A percentile compares a stretch with the other conserved stretches of the same genome.
phyloP scores from a whole-genome alignment of 2,888 invertebrate genomes.

The Lasioglossum vierecki region DNA sequence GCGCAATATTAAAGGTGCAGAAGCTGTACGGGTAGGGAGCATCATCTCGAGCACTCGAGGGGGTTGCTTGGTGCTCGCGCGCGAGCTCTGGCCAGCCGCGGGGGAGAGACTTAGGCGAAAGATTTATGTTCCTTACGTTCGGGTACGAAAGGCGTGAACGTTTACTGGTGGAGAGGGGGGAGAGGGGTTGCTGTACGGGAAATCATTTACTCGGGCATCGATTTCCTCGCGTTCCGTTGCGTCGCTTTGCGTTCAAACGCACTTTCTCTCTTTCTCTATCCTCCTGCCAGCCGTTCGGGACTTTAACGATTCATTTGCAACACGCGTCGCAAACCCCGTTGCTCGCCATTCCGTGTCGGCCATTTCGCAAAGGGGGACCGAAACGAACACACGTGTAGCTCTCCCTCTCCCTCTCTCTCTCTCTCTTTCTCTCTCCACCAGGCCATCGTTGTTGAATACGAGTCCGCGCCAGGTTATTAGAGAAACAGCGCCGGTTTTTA shows the following conservation, averaged over 20 bases:
- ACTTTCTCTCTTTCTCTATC: slow-evolving; percentile 37
- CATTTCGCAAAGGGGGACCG: slow-evolving; percentile 2
- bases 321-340: slow-evolving; percentile 33
- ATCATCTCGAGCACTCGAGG: slow-evolving; percentile 74
- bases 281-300: slow-evolving; percentile 40
- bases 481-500: slow-evolving; percentile 49
- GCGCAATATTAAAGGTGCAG: slow-evolving; percentile 81
- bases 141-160: slow-evolving; percentile 65
- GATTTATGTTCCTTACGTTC: slow-evolving; percentile 80
- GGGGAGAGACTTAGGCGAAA: slow-evolving; percentile 46
- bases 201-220: slow-evolving; percentile 71
- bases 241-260: background rate
- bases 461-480: slow-evolving; percentile 59
- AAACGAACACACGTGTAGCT: slow-evolving; percentile 1
- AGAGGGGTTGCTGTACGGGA: slow-evolving; percentile 44
- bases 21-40: slow-evolving; percentile 70
- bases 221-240: slow-evolving; percentile 56
- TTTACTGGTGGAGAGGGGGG: slow-evolving; percentile 51
- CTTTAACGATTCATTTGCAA: slow-evolving; percentile 70
- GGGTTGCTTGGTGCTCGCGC: slow-evolving; percentile 43
- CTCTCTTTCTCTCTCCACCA: background rate
- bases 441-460: slow-evolving; percentile 47
- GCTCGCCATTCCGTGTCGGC: slow-evolving; percentile 14
- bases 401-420: background rate
- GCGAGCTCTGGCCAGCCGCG: slow-evolving; percentile 34